A percentile compares a stretch with the other conserved stretches of the same genome.
phyloP scores from a whole-genome alignment of 2,888 invertebrate species.

The Eupeodes luniger region DNA sequence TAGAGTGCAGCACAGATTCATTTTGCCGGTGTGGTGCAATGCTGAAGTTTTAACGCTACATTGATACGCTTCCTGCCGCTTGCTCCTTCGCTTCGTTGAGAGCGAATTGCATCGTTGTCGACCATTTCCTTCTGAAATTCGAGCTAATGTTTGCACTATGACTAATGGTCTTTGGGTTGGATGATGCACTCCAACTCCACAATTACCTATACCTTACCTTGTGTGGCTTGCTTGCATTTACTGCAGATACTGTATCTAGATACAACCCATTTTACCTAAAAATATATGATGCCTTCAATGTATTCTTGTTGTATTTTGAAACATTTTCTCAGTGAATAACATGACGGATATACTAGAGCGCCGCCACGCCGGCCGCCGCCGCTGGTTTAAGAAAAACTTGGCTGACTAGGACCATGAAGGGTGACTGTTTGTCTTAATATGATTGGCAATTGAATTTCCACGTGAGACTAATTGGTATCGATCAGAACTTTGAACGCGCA shows the following conservation, averaged over 20 bases:
- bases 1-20: conserved; percentile 63
- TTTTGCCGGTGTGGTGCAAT: conserved; percentile 60
- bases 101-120: conserved; percentile 29
- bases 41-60: conserved; percentile 68
- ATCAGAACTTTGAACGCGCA: conserved; percentile 60
- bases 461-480: conserved; percentile 75
- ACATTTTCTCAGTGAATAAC: conserved; percentile 5
- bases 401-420: conserved; percentile 58
- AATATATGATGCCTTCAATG: conserved; percentile 41
- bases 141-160: conserved; percentile 76
- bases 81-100: conserved; percentile 48
- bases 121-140: conserved; percentile 71
- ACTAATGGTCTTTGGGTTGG: conserved; percentile 73
- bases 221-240: conserved; percentile 12
- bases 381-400: not conserved
- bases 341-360: not conserved
- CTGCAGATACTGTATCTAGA: conserved; percentile 42
- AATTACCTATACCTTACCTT: conserved; percentile 45
- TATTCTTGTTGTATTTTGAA: conserved; percentile 22
- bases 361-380: not conserved
- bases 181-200: conserved; percentile 65
- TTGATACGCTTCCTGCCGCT: conserved; percentile 80
- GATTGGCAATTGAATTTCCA: conserved; percentile 75
- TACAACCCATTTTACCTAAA: not conserved
- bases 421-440: conserved; percentile 76